Percentiles rank a stretch among this genome's conserved stretches.
Evolutionary conservation across 2,113 vertebrate genomes (phyloP).

Genomic region (Phylloscopus trochilus): DNA sequence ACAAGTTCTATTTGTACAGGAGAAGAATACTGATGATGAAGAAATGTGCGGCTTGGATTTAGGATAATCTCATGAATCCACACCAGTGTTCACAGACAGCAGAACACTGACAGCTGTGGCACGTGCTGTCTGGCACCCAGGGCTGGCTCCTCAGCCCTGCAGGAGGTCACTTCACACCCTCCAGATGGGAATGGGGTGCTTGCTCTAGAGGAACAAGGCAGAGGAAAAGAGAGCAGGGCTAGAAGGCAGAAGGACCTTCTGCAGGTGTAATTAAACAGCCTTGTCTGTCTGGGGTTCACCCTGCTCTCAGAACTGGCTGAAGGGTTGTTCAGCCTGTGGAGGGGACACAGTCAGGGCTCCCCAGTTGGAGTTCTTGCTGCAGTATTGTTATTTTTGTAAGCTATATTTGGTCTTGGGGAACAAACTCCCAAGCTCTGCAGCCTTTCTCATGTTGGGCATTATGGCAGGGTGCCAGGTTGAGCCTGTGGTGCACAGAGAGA

Average conservation of each 20-base stretch:
- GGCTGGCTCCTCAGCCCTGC: background rate
- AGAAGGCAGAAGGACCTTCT: background rate
- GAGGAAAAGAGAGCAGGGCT: background rate
- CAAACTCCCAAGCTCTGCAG: background rate
- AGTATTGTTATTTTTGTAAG: background rate
- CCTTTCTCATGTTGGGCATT: rapidly evolving
- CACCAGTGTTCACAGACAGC: background rate
- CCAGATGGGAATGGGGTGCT: background rate
- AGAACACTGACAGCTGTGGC: background rate
- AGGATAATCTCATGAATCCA: conserved; percentile 27
- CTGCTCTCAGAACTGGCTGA: background rate
- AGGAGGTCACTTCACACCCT: background rate
- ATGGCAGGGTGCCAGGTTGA: background rate
- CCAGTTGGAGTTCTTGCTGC: background rate
- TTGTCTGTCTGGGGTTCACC: background rate
- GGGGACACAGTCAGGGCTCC: background rate
- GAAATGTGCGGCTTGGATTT: conserved; percentile 26
- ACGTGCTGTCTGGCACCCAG: background rate
- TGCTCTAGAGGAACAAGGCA: background rate
- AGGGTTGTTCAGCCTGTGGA: background rate
- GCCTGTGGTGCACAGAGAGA: background rate
- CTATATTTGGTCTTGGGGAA: background rate
- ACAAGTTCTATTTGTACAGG: conserved; percentile 37
- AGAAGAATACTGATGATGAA: conserved; percentile 65
- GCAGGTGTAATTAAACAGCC: background rate